phyloP scores from a whole-genome alignment of 2,888 invertebrate genomes.

The Strigamia maritima region DNA sequence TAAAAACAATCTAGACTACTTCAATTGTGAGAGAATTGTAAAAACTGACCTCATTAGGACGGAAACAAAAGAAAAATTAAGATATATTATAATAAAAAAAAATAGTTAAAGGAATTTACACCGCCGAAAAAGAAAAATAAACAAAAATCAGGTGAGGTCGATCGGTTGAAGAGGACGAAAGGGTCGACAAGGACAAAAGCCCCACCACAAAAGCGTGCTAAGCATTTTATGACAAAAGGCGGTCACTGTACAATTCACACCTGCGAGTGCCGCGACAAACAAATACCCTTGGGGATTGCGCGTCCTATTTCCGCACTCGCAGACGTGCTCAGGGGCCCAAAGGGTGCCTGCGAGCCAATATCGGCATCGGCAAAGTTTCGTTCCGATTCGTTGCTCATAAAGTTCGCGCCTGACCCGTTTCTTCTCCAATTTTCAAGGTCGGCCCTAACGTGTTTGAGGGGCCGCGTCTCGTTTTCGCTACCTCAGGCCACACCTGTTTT shows the following conservation, averaged over 20 bases:
- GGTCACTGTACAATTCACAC: background rate
- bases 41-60: background rate
- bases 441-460: background rate
- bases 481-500: constrained; percentile 23
- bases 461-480: constrained; percentile 9
- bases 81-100: too few relatives aligned
- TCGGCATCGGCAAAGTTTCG: background rate
- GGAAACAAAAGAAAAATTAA: background rate
- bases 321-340: background rate
- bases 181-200: constrained; percentile 8
- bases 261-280: background rate
- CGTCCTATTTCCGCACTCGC: constrained; percentile 7
- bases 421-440: constrained; percentile 9
- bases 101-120: background rate
- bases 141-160: background rate
- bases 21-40: background rate
- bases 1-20: background rate
- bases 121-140: background rate
- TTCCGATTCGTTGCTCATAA: constrained; percentile 27
- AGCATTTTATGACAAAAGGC: background rate
- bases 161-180: background rate
- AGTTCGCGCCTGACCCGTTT: constrained; percentile 17
- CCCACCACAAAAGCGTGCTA: background rate
- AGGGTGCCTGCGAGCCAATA: background rate
- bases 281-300: background rate